Percentiles rank a stretch among this genome's conserved stretches.
phyloP scores from a whole-genome alignment of 2,888 invertebrate species.

The Graphium colonna region DNA sequence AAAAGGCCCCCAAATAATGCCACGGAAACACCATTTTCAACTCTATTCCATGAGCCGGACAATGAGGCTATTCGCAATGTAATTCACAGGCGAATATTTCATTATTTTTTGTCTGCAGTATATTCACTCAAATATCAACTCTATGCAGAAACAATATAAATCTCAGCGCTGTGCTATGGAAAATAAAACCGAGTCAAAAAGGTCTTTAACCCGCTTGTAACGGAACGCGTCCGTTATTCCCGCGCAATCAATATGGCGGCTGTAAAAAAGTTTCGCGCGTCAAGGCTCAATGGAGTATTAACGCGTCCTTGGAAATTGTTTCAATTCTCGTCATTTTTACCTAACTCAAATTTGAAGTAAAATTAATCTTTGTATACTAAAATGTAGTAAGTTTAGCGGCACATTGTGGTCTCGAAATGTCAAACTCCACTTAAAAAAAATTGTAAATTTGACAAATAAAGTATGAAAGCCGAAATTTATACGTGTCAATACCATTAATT shows the following conservation, averaged over 20 bases:
- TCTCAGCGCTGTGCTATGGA: neutral
- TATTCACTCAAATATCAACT: constrained; percentile 5
- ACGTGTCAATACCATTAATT: too few relatives aligned
- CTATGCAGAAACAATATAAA: constrained; percentile 8
- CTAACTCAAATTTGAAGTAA: neutral
- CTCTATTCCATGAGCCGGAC: constrained; percentile 1
- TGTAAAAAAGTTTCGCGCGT: constrained; percentile 32
- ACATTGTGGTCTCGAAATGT: too few relatives aligned
- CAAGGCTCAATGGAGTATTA: constrained; percentile 16
- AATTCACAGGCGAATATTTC: neutral
- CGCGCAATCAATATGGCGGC: constrained; percentile 50
- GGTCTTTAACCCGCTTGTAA: constrained; percentile 45
- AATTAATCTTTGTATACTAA: neutral
- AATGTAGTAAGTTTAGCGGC: neutral
- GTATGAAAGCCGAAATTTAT: too few relatives aligned
- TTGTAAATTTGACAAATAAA: too few relatives aligned
- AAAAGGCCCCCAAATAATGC: neutral
- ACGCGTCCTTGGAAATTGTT: constrained; percentile 31
- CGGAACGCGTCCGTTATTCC: constrained; percentile 48
- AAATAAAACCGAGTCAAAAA: constrained; percentile 20
- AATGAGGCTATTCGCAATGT: constrained; percentile 3
- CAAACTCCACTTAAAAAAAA: too few relatives aligned
- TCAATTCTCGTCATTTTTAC: constrained; percentile 4
- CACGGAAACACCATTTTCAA: neutral
- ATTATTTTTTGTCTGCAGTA: neutral